A percentile compares a stretch with the other conserved stretches of the same genome.
These are phyloP conservation scores for Ginglymostoma cirratum DNA, from an alignment of 2,113 vertebrate species.

Conservation along the genomic window DNA sequence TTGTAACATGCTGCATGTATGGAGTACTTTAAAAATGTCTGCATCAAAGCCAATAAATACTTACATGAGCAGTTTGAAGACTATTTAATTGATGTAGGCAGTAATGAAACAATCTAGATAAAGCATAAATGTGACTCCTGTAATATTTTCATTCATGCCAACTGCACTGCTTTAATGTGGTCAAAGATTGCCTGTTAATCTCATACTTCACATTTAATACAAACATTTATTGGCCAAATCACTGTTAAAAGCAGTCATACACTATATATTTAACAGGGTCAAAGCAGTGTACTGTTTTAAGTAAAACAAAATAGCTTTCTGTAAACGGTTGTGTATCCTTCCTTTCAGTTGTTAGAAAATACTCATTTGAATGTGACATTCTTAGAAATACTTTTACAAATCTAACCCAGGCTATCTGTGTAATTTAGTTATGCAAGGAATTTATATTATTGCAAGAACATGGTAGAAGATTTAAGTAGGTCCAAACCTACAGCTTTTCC, in stretches of 20 bases:
- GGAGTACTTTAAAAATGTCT: background rate
- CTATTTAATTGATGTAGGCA: background rate
- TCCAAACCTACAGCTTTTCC: background rate
- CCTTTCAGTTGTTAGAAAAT: background rate
- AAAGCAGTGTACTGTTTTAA: background rate
- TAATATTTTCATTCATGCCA: background rate
- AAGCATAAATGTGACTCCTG: background rate
- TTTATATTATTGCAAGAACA: background rate
- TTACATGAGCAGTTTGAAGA: background rate
- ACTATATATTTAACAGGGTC: background rate
- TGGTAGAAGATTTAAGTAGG: background rate
- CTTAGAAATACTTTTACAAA: background rate
- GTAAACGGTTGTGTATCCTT: background rate
- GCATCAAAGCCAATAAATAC: background rate
- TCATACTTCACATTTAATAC: background rate
- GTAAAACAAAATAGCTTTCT: background rate
- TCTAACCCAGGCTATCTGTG: background rate
- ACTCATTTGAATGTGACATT: background rate
- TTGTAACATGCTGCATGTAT: background rate
- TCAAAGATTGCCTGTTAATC: background rate
- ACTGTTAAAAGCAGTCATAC: background rate
- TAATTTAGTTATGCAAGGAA: background rate
- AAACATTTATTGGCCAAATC: background rate
- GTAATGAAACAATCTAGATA: background rate
- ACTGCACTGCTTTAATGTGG: background rate